These are phyloP conservation scores for Spizella passerina DNA, from an alignment of 2,797 vertebrate species.

Conservation along the genomic window DNA sequence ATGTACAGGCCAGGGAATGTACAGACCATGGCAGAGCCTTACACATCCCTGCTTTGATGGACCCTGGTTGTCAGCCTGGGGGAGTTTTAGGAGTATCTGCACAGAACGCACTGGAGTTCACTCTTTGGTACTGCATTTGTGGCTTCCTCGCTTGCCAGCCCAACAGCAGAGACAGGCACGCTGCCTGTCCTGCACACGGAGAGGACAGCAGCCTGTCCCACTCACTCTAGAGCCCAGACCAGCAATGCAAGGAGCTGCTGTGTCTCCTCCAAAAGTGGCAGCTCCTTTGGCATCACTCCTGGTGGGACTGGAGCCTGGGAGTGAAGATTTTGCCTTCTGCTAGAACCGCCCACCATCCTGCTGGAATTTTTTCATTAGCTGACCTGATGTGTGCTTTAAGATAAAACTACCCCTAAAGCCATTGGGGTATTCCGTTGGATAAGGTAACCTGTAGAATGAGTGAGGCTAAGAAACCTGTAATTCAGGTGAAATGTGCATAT, in stretches of 20 bases:
- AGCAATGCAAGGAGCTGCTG: rapidly evolving
- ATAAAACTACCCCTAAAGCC: not conserved
- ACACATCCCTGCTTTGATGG: not conserved
- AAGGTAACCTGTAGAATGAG: not conserved
- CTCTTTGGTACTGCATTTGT: not conserved
- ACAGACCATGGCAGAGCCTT: not conserved
- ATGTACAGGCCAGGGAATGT: not conserved
- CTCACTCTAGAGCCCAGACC: no score
- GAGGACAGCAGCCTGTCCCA: not conserved
- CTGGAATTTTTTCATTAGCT: not conserved
- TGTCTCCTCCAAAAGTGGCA: not conserved
- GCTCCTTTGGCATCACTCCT: not conserved
- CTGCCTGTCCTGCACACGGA: not conserved
- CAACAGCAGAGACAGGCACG: not conserved
- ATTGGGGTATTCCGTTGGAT: not conserved
- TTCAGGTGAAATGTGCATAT: not conserved
- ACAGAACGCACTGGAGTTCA: not conserved
- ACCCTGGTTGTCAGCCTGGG: not conserved
- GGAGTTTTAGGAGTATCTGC: not conserved
- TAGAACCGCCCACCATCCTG: rapidly evolving
- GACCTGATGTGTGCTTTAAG: not conserved
- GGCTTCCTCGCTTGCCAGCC: not conserved
- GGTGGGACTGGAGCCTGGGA: not conserved
- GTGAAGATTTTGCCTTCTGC: not conserved
- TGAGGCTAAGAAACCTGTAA: not conserved